A percentile compares a stretch with the other conserved stretches of the same genome.
Evolutionary conservation across 2,113 vertebrate species (phyloP).

Genomic region (Pomatostomus ruficeps): DNA sequence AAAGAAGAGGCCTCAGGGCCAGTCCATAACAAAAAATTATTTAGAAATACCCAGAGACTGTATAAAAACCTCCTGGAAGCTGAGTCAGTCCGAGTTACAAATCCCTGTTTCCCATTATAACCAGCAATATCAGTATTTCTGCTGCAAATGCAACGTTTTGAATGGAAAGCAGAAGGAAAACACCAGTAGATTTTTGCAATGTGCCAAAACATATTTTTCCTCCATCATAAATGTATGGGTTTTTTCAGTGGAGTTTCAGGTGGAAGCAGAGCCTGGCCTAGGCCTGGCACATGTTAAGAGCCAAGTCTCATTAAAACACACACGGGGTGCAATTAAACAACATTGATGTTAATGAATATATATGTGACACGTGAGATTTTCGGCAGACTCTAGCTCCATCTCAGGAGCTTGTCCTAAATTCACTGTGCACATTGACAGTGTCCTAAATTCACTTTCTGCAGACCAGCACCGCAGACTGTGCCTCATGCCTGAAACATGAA

Average conservation of each 20-base stretch:
- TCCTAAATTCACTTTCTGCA: no score
- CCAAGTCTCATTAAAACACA: not conserved
- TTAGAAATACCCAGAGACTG: not conserved
- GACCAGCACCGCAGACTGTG: not conserved
- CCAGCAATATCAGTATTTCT: not conserved
- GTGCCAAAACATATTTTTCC: not conserved
- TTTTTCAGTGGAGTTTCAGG: not conserved
- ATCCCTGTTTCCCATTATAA: not conserved
- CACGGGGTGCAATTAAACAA: not conserved
- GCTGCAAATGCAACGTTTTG: not conserved
- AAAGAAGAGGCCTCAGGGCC: not conserved
- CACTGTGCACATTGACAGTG: not conserved
- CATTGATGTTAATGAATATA: not conserved
- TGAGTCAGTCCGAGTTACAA: not conserved
- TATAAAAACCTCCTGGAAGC: not conserved
- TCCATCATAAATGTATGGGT: not conserved
- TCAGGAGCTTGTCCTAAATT: not conserved
- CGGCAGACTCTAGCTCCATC: not conserved
- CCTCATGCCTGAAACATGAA: not conserved
- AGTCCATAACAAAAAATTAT: not conserved
- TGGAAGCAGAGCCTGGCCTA: not conserved
- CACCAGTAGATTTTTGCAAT: not conserved
- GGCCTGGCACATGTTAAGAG: not conserved
- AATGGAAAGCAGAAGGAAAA: not conserved
- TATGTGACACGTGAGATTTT: not conserved